Conservation (phyloP, 2,888 invertebrate species). For the Ornithoptera alexandrae region DNA sequence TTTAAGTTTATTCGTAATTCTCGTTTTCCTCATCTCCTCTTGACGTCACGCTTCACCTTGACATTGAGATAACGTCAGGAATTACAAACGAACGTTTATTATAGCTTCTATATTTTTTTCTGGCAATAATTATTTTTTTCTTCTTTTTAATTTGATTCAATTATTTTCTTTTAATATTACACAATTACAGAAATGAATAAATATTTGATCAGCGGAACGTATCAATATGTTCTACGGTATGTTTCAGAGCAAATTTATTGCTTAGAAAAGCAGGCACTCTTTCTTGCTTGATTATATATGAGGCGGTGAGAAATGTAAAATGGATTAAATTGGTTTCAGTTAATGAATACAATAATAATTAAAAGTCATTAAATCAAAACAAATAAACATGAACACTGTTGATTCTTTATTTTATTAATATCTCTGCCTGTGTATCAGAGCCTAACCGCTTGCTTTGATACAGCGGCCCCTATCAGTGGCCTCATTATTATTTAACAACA, state of each 20-base stretch:
- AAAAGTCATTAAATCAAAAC: neutral
- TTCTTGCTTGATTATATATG: neutral
- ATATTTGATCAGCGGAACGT: too few relatives aligned
- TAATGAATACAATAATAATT: neutral
- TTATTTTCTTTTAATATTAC: neutral
- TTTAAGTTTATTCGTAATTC: neutral
- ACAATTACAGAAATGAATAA: neutral
- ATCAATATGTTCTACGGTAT: neutral
- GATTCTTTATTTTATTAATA: neutral
- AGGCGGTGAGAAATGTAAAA: neutral
- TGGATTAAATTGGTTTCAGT: neutral
- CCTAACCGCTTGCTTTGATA: too few relatives aligned
- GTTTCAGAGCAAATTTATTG: neutral
- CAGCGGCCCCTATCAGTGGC: too few relatives aligned
- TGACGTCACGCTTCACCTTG: slow-evolving; percentile 12
- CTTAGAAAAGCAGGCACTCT: neutral
- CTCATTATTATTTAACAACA: too few relatives aligned
- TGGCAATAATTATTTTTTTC: neutral
- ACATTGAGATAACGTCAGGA: slow-evolving; percentile 12
- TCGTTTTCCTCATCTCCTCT: slow-evolving; percentile 3
- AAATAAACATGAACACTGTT: neutral
- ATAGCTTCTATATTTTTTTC: neutral
- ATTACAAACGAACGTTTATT: neutral
- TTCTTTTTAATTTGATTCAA: neutral
- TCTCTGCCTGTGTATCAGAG: too few relatives aligned